Evolutionary conservation across 1,140 invertebrate species (phyloP), one percentile per base, ranked within the genome.

Genomic region (Paramacrobiotus metropolitanus): DNA sequence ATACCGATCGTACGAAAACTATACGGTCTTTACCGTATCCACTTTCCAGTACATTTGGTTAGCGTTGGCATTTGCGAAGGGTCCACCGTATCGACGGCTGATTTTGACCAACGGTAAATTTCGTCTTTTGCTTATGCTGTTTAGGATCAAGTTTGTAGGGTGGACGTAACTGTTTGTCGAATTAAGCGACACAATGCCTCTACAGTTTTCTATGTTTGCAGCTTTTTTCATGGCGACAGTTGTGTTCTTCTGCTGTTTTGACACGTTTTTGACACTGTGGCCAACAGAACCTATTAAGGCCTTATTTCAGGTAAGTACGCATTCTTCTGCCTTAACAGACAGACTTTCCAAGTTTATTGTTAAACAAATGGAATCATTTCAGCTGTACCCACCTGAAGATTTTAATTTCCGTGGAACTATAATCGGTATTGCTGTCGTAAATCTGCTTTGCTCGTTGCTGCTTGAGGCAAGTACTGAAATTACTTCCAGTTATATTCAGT

Each of bases 31-130:
- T 71, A 78, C 83, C 9, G 76, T 89, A 1, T 87, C 87, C 18
- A 80, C 82, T 60, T 88, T 85, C 74, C 89, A 93, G 71, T 94
- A 94, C 70, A 82, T 93, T 24, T 83, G 86, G 29, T 76, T 92
- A 65, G 88, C 87, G 0, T 77, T 87, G 62, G 82, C 86, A 20
- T 92, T 89, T 71, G 86, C 85, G 0, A 87, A 86, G 70, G 88
- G 88, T 0, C 81, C 83, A 31, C 92, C 92, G 0, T 94, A 91
- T 68, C 77, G 92, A 30, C 81, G 82, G 68, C 78, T 83, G 0
- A 79, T 96, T 1, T 82, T 82, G 59, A 87, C 84, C 0, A 95
- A 94, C 69, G 66, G 72, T 73, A 64, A 66, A 66, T 68, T 24
- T 20, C 28, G 15, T 55, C 24, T 55, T 15, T 55, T 24, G 4